Evolutionary conservation across 2,888 invertebrate genomes (phyloP).

Genomic region (Hypomecis punctinalis): DNA sequence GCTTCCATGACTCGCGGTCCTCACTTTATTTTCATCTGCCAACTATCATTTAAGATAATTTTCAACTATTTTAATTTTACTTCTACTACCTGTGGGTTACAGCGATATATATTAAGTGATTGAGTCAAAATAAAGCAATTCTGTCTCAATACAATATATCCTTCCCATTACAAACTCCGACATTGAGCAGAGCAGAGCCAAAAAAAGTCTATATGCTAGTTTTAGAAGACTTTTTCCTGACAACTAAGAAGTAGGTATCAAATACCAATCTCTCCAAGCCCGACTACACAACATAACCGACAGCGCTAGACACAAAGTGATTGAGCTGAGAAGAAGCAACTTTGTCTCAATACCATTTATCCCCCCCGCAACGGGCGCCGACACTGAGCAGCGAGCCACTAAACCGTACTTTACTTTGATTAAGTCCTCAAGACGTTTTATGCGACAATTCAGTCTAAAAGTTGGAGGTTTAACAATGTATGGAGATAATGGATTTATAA

Average conservation of each 20-base stretch:
- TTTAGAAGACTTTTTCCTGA: no score
- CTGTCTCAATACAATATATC: constrained; percentile 65
- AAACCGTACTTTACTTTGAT: constrained; percentile 64
- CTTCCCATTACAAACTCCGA: constrained; percentile 43
- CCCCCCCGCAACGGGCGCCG: constrained; percentile 43
- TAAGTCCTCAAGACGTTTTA: constrained; percentile 53
- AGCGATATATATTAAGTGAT: constrained; percentile 70
- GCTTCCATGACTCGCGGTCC: no score
- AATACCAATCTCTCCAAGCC: constrained; percentile 41
- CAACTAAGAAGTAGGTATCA: no score
- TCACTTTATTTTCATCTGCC: no score
- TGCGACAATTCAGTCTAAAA: constrained; percentile 41
- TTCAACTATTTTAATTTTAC: no score
- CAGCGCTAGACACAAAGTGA: constrained; percentile 68
- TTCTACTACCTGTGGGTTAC: no score
- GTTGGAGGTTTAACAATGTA: constrained; percentile 28
- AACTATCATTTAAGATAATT: no score
- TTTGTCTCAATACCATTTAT: constrained; percentile 66
- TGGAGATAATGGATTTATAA: constrained; percentile 14
- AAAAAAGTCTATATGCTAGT: constrained; percentile 44
- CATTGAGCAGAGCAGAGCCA: constrained; percentile 31
- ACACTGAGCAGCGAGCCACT: constrained; percentile 40
- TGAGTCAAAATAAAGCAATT: constrained; percentile 69
- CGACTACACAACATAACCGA: constrained; percentile 44
- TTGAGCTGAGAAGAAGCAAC: constrained; percentile 70